phyloP scores from a whole-genome alignment of 2,797 vertebrate genomes.

The Pantherophis vulpinus region DNA sequence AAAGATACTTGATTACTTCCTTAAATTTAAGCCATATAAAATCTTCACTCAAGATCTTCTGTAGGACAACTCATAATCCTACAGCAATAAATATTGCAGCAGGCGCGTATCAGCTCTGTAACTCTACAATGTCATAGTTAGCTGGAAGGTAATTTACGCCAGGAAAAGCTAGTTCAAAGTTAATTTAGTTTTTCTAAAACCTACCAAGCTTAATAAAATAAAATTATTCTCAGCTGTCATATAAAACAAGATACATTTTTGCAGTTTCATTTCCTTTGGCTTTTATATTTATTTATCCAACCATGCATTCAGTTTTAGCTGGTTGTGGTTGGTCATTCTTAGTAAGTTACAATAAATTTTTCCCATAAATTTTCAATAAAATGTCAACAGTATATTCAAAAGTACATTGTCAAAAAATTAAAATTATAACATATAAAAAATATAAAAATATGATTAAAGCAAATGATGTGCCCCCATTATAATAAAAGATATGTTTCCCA shows the following conservation, averaged over 20 bases:
- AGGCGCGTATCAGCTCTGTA: background rate
- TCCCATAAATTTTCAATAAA: background rate
- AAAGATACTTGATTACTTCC: background rate
- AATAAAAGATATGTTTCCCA: background rate
- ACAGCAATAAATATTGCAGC: background rate
- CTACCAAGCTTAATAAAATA: background rate
- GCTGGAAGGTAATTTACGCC: background rate
- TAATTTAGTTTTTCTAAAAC: background rate
- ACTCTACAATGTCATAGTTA: background rate
- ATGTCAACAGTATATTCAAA: background rate
- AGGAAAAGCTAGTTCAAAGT: background rate
- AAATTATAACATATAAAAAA: background rate
- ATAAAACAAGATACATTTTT: background rate
- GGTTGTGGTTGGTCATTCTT: background rate
- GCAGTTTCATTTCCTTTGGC: background rate
- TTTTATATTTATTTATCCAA: background rate
- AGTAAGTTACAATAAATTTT: background rate
- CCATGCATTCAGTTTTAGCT: background rate
- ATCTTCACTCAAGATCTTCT: background rate
- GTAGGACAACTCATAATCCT: background rate
- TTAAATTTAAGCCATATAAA: background rate
- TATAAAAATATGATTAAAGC: background rate
- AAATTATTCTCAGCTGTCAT: background rate
- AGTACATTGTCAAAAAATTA: background rate
- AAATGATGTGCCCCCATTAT: background rate